phyloP scores from a whole-genome alignment of 1,140 invertebrate genomes.

The Cepaea nemoralis region DNA sequence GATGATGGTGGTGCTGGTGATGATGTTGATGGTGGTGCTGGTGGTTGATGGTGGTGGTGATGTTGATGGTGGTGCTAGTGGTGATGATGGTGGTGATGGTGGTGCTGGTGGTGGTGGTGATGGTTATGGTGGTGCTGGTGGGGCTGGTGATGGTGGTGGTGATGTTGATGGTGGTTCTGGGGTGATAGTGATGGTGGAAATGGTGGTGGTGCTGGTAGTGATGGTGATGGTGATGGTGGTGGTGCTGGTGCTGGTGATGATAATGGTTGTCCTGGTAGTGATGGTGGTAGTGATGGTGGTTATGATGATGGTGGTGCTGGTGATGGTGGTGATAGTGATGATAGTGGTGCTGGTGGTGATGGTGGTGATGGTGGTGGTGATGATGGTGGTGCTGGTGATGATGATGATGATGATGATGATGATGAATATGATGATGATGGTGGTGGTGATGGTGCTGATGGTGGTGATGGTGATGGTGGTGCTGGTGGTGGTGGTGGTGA shows the following conservation, averaged over 20 bases:
- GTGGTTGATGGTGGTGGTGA: not conserved
- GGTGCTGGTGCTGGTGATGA: not conserved
- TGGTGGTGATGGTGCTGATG: too few species aligned
- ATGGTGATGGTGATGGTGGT: not conserved
- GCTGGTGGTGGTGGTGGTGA: not conserved
- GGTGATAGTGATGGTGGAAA: too few species aligned
- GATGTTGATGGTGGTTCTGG: too few species aligned
- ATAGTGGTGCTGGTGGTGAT: not conserved
- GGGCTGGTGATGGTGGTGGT: too few species aligned
- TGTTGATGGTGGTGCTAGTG: too few species aligned
- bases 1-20: not conserved
- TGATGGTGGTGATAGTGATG: not conserved
- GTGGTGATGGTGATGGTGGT: constrained; percentile 1
- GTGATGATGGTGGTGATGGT: too few species aligned
- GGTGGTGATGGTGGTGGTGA: not conserved
- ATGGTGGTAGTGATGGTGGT: too few species aligned
- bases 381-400: not conserved
- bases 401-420: not conserved
- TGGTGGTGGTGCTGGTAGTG: too few species aligned
- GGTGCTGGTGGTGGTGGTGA: too few species aligned
- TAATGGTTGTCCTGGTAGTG: too few species aligned
- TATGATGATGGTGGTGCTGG: not conserved
- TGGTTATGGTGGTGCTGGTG: too few species aligned
- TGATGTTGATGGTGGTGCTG: not conserved
- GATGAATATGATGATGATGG: too few species aligned